phyloP scores from a whole-genome alignment of 2,888 invertebrate genomes.

The Lycophotia porphyrea region DNA sequence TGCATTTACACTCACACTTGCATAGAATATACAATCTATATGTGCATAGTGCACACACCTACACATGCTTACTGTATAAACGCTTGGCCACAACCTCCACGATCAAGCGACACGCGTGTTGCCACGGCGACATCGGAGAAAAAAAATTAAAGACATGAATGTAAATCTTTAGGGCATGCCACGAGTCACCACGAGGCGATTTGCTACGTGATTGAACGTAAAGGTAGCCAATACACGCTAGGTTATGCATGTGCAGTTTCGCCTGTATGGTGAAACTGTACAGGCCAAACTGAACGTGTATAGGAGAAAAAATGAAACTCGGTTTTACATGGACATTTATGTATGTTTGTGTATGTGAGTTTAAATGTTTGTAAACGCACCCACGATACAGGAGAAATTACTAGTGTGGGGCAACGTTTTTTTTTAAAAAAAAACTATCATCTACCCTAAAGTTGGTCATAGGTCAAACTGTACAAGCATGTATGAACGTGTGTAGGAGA shows the following conservation, averaged over 20 bases:
- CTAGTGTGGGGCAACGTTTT: too few species aligned
- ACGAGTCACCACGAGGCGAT: background rate
- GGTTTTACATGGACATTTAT: too few species aligned
- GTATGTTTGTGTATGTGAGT: too few species aligned
- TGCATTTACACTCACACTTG: slow-evolving; percentile 49
- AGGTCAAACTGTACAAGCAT: too few species aligned
- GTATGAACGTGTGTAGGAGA: too few species aligned
- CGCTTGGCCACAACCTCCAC: background rate
- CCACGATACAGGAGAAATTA: too few species aligned
- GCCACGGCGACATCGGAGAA: background rate
- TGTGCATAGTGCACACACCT: background rate
- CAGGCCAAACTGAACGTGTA: background rate
- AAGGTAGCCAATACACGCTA: background rate
- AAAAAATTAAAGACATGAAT: background rate
- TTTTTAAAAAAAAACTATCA: too few species aligned
- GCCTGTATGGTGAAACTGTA: background rate
- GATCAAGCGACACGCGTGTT: background rate
- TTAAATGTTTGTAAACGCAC: too few species aligned
- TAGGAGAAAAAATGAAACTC: too few species aligned
- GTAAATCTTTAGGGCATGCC: background rate
- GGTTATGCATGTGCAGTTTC: background rate
- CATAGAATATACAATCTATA: background rate
- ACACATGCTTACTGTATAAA: background rate
- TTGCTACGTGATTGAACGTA: background rate
- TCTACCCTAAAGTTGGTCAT: too few species aligned